Evolutionary conservation across 2,113 vertebrate genomes (phyloP).

Genomic region (Proteles cristata): DNA sequence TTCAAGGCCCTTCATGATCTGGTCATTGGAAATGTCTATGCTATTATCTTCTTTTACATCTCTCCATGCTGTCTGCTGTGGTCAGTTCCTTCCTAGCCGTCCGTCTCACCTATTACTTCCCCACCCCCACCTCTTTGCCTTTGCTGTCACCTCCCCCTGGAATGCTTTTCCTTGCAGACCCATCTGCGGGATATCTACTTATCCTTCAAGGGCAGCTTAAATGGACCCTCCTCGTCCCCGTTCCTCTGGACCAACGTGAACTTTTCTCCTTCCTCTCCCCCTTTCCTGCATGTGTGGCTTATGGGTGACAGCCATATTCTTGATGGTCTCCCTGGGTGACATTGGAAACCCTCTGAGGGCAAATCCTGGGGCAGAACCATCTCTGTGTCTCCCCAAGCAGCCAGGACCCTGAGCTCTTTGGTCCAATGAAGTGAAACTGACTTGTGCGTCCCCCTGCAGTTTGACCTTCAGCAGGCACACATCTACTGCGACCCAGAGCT

Average conservation of each 20-base stretch:
- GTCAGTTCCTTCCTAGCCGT: neutral
- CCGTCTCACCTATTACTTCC: neutral
- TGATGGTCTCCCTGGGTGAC: neutral
- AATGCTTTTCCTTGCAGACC: neutral
- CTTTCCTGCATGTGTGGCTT: neutral
- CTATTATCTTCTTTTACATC: neutral
- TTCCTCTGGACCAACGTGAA: neutral
- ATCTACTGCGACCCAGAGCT: conserved; percentile 93
- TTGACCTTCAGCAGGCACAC: conserved; percentile 94
- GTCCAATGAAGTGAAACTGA: neutral
- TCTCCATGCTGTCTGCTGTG: neutral
- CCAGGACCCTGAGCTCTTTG: neutral
- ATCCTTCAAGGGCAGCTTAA: neutral
- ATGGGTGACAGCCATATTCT: conserved; percentile 6
- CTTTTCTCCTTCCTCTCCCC: neutral
- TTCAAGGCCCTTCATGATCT: neutral
- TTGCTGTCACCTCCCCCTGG: neutral
- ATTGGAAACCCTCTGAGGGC: neutral
- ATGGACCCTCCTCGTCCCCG: neutral
- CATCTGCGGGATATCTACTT: neutral
- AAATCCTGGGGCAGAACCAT: neutral
- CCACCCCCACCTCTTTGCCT: neutral
- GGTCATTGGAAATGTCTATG: neutral
- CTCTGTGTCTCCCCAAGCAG: neutral
- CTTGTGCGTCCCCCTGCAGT: conserved; percentile 82